Evolutionary conservation across 2,113 vertebrate genomes (phyloP).

Genomic region (Engystomops pustulosus): DNA sequence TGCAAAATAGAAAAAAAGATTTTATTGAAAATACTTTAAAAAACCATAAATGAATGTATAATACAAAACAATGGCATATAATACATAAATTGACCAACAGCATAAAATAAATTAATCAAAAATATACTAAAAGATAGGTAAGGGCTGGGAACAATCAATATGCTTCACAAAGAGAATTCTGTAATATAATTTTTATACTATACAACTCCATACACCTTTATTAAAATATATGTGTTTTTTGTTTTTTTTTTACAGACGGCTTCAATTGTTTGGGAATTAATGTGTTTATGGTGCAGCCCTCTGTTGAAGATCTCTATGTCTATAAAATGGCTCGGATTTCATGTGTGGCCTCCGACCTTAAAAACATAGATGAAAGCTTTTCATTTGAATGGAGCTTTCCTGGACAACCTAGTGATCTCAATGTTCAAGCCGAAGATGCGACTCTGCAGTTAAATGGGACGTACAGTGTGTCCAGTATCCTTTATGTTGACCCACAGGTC

Average conservation of each 20-base stretch:
- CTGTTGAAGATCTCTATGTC: slow-evolving; percentile 33
- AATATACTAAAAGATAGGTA: too few species aligned
- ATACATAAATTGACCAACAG: too few species aligned
- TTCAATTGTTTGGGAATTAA: slow-evolving; percentile 29
- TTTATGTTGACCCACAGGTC: not conserved
- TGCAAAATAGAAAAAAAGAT: too few species aligned
- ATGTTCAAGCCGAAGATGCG: not conserved
- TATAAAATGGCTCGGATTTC: not conserved
- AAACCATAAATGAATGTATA: too few species aligned
- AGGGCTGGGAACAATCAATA: too few species aligned
- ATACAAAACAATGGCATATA: too few species aligned
- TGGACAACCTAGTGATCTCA: not conserved
- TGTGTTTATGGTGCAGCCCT: not conserved
- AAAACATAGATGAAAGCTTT: not conserved
- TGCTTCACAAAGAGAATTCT: too few species aligned
- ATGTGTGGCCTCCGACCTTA: slow-evolving; percentile 16
- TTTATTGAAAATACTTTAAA: too few species aligned
- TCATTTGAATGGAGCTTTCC: not conserved
- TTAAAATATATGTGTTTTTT: not conserved
- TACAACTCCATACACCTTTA: not conserved
- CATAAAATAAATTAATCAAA: too few species aligned
- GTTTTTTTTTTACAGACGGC: not conserved
- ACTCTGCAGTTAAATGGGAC: not conserved
- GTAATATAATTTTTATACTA: too few species aligned
- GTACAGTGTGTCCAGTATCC: not conserved